These are phyloP conservation scores for Eristalis arbustorum DNA, from an alignment of 2,888 invertebrate species.

Conservation along the genomic window DNA sequence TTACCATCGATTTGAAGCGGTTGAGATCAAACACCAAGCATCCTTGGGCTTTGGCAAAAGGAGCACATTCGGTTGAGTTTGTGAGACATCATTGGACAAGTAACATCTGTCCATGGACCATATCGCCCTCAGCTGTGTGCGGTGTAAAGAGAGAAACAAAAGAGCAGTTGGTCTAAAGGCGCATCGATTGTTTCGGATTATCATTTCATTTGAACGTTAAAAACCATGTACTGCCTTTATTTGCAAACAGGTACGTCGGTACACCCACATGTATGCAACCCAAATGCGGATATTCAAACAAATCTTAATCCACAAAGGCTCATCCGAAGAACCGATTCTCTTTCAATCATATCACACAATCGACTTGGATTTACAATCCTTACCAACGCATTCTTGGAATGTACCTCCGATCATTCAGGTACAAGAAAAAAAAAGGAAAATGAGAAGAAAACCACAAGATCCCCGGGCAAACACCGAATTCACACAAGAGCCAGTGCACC, in stretches of 20 bases:
- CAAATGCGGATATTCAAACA: not conserved
- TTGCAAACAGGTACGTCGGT: no score
- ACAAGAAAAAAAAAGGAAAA: not conserved
- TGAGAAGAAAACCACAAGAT: not conserved
- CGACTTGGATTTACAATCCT: not conserved
- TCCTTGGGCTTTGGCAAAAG: no score
- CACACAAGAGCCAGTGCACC: not conserved
- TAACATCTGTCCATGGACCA: no score
- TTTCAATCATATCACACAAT: constrained; percentile 3
- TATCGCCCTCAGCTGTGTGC: no score
- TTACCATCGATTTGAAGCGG: no score
- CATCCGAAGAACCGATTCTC: not conserved
- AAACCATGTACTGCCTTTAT: not conserved
- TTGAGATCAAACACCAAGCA: no score
- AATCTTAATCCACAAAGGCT: constrained; percentile 14
- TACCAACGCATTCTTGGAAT: not conserved
- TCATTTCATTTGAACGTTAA: not conserved
- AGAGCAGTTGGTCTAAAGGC: not conserved
- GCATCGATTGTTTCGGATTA: not conserved
- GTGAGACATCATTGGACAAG: no score
- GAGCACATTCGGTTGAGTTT: no score
- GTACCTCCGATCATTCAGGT: not conserved
- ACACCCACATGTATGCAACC: not conserved
- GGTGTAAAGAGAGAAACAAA: no score
- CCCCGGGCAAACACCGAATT: not conserved